Base-by-base conservation (phyloP, 2,113 vertebrate genomes). In the Sinocyclocheilus anshuiensis region DNA sequence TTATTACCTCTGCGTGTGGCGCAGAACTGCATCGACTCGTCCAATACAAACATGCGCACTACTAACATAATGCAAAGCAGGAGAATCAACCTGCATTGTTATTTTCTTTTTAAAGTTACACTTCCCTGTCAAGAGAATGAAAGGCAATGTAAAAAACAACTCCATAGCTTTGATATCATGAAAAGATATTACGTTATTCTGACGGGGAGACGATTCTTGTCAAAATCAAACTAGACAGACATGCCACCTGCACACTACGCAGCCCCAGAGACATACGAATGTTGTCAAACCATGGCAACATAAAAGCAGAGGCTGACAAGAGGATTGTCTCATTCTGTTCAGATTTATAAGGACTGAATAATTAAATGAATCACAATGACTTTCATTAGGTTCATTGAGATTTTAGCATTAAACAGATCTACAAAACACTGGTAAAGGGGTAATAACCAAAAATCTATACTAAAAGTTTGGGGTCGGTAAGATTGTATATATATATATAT, bases 21-120 rank as follows among this genome's bases (percentile, higher is more conserved):
- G 22, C 42, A 50, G 9, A 55, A 61, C 75, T 55, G 48, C 84
- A 78, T 83, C 26, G 65, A 33, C 57, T 53, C 12, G 6, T 22
- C 42, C 26, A 87, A 89, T 84, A 63, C 89, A 90, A 86, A 45
- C 36, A 87, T 87, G 87, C 48, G 16, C 89, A 87, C 88, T 85
- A 83, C 90, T 90, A 87, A 84, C 72, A 76, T 86, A 89, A 89
- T 88, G 89, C 89, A 90, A 86, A 63, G 86, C 83, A 86, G 84
- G 83, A 89, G 88, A 83, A 89, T 90, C 84, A 91, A 90, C 90
- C 67, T 13, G 11, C 77, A 72, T 65, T 81, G n/a, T 29, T 4
- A 7, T 81, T 29, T 18, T 20, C 36, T 16, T 87, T 92, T 90
- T 89, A 87, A 90, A 87, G 84, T 91, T 76, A 85, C 77, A 89